Conservation (phyloP, 2,113 vertebrate species). For the Scatophagus argus region DNA sequence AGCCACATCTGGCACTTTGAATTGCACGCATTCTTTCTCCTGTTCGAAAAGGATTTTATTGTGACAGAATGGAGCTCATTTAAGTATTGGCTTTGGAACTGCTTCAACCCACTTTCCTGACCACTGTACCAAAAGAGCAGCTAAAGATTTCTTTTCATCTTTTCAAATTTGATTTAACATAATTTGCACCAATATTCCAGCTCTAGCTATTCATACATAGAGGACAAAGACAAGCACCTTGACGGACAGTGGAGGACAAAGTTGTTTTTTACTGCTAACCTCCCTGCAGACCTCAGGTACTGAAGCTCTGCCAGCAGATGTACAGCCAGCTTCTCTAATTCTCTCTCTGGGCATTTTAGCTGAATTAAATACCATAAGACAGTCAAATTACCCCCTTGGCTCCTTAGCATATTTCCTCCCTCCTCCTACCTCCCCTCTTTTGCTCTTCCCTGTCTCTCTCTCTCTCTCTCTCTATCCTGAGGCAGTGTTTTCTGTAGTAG, state of each 20-base stretch:
- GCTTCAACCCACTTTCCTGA: conserved; percentile 22
- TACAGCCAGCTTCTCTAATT: conserved; percentile 55
- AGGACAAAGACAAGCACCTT: conserved; percentile 41
- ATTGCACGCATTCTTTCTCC: conserved; percentile 20
- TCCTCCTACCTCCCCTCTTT: conserved; percentile 18
- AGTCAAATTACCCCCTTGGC: conserved; percentile 55
- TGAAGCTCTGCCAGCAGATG: conserved; percentile 55
- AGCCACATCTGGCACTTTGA: conserved; percentile 13
- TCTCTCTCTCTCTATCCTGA: conserved; percentile 32
- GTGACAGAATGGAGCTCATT: conserved; percentile 19
- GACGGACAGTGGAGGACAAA: conserved; percentile 43
- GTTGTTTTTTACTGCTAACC: conserved; percentile 47
- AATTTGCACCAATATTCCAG: conserved; percentile 18
- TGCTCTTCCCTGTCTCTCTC: conserved; percentile 3
- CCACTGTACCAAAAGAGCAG: neutral
- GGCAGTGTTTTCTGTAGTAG: conserved; percentile 23
- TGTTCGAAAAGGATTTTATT: conserved; percentile 19
- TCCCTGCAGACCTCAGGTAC: conserved; percentile 54
- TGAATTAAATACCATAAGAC: conserved; percentile 64
- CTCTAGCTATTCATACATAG: neutral
- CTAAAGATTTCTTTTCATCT: conserved; percentile 4
- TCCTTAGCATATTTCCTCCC: conserved; percentile 42
- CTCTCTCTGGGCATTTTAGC: conserved; percentile 64
- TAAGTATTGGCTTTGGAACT: conserved; percentile 18
- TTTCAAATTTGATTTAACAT: conserved; percentile 13